Evolutionary conservation across 2,888 invertebrate species (phyloP).

Genomic region (Limnephilus lunatus): DNA sequence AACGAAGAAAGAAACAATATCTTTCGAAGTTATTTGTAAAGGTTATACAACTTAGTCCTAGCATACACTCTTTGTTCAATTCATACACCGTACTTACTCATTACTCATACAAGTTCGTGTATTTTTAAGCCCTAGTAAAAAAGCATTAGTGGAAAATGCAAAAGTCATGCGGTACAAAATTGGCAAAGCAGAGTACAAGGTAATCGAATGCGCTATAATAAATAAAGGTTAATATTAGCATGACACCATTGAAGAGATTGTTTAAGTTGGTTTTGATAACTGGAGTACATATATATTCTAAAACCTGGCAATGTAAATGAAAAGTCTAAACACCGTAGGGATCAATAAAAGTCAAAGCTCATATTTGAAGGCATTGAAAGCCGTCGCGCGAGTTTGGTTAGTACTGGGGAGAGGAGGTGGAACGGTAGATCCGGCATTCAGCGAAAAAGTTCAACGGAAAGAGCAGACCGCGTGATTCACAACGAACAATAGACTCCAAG

Average conservation of each 20-base stretch:
- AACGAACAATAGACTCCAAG: constrained; percentile 62
- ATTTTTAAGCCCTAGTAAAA: neutral
- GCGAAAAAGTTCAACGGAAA: constrained; percentile 43
- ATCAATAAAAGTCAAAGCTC: neutral
- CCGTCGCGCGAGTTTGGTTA: neutral
- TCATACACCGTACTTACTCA: too few relatives aligned
- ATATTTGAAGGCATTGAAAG: neutral
- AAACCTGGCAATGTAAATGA: neutral
- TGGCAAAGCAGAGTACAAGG: neutral
- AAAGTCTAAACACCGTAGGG: neutral
- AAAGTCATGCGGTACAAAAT: neutral
- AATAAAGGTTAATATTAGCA: neutral
- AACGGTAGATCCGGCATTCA: constrained; percentile 20
- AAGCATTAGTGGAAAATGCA: neutral
- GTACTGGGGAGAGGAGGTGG: neutral
- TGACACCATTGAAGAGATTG: neutral
- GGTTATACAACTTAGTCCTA: neutral
- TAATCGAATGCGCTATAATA: neutral
- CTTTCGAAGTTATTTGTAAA: neutral
- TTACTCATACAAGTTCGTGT: too few relatives aligned
- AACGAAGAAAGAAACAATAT: too few relatives aligned
- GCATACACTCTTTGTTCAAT: too few relatives aligned
- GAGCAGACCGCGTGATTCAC: constrained; percentile 50
- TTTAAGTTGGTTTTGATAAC: neutral
- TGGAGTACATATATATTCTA: neutral